Evolutionary conservation across 2,888 invertebrate species (phyloP).

Genomic region (Mechanitis mazaeus): DNA sequence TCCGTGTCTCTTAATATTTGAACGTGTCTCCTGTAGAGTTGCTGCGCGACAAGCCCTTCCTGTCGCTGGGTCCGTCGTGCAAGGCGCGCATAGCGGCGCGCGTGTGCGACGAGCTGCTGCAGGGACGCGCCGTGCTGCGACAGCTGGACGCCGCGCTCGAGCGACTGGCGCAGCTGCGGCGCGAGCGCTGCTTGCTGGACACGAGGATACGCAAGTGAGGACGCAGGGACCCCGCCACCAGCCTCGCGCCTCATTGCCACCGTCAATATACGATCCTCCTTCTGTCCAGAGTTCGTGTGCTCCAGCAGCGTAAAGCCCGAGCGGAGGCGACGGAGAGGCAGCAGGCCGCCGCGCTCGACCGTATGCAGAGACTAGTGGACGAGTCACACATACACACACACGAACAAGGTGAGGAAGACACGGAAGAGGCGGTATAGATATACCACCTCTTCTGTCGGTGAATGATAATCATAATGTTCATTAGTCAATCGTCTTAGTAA

Average conservation of each 20-base stretch:
- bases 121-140: constrained; percentile 92
- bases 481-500: too few relatives aligned
- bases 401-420: neutral
- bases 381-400: constrained; percentile 44
- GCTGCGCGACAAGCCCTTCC: constrained; percentile 89
- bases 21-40: constrained; percentile 63
- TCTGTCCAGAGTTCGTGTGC: constrained; percentile 76
- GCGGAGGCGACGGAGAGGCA: constrained; percentile 83
- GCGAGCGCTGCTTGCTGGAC: constrained; percentile 95
- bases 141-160: constrained; percentile 94
- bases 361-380: constrained; percentile 70
- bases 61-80: constrained; percentile 88
- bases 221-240: neutral
- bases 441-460: too few relatives aligned
- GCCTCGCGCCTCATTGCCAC: too few relatives aligned
- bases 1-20: too few relatives aligned
- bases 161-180: constrained; percentile 88
- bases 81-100: constrained; percentile 94
- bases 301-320: constrained; percentile 85
- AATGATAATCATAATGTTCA: too few relatives aligned
- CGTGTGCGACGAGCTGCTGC: constrained; percentile 95
- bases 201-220: constrained; percentile 93
- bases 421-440: too few relatives aligned
- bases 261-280: neutral
- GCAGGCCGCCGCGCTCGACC: constrained; percentile 71